Percentiles rank a stretch among this genome's conserved stretches.
phyloP scores from a whole-genome alignment of 2,888 invertebrate genomes.

The Dendrolimus pini region DNA sequence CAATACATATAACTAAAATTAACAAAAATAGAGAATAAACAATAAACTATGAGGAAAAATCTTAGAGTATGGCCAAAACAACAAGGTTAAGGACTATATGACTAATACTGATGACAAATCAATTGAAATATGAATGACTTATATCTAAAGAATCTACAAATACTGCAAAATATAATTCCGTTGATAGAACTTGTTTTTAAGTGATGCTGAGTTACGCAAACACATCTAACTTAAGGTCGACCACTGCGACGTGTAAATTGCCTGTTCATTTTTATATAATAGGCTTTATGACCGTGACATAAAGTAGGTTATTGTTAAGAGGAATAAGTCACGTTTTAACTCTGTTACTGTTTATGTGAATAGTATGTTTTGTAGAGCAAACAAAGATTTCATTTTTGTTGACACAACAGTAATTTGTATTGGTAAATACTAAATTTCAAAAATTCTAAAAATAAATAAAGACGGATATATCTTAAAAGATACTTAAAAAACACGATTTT shows the following conservation, averaged over 20 bases:
- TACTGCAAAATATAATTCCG: neutral
- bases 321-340: neutral
- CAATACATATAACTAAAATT: too few relatives aligned
- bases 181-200: neutral
- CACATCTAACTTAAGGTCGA: neutral
- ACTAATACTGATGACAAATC: neutral
- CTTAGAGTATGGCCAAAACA: neutral
- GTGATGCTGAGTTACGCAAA: neutral
- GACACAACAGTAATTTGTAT: neutral
- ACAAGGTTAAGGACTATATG: neutral
- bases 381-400: neutral
- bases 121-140: neutral
- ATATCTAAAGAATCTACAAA: neutral
- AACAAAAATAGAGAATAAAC: too few relatives aligned
- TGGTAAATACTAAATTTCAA: too few relatives aligned
- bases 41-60: too few relatives aligned
- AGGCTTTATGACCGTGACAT: neutral
- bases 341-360: neutral
- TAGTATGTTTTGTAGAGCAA: neutral
- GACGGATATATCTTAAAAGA: too few relatives aligned
- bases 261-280: neutral
- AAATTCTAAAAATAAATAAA: too few relatives aligned
- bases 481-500: too few relatives aligned
- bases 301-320: neutral
- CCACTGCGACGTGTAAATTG: neutral